Conservation (phyloP, 1,140 invertebrate species). For the Drosophila bipectinata region DNA sequence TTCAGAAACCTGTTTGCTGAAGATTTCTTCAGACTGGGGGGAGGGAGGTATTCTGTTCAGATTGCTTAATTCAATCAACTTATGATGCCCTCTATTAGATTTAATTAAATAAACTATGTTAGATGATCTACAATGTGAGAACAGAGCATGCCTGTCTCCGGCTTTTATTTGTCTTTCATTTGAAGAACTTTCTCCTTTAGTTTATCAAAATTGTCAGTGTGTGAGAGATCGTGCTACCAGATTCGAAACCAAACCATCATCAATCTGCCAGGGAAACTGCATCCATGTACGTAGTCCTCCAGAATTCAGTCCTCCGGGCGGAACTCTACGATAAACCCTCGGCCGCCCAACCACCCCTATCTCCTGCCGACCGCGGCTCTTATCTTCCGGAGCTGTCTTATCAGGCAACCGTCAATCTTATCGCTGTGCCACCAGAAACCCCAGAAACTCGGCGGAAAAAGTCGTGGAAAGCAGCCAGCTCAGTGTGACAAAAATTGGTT, state of each 20-base stretch:
- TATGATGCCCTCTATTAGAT: neutral
- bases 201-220: conserved; percentile 42
- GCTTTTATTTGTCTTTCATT: conserved; percentile 10
- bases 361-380: conserved; percentile 16
- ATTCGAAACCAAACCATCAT: conserved; percentile 2
- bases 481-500: conserved; percentile 36
- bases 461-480: conserved; percentile 28
- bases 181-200: conserved; percentile 16
- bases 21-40: neutral
- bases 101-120: neutral
- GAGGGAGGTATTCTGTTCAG: neutral
- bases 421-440: conserved; percentile 8
- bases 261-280: neutral
- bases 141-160: conserved; percentile 12
- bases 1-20: conserved; percentile 22
- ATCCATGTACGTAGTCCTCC: conserved; percentile 24
- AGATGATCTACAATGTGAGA: neutral
- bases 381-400: conserved; percentile 46
- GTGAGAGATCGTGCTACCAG: conserved; percentile 18
- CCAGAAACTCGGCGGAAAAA: conserved; percentile 25
- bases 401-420: conserved; percentile 45
- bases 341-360: conserved; percentile 18
- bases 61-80: neutral
- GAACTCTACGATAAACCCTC: conserved; percentile 22
- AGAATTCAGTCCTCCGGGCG: conserved; percentile 14